Evolutionary conservation across 2,888 invertebrate genomes (phyloP).

Genomic region (Agriopis aurantiaria): DNA sequence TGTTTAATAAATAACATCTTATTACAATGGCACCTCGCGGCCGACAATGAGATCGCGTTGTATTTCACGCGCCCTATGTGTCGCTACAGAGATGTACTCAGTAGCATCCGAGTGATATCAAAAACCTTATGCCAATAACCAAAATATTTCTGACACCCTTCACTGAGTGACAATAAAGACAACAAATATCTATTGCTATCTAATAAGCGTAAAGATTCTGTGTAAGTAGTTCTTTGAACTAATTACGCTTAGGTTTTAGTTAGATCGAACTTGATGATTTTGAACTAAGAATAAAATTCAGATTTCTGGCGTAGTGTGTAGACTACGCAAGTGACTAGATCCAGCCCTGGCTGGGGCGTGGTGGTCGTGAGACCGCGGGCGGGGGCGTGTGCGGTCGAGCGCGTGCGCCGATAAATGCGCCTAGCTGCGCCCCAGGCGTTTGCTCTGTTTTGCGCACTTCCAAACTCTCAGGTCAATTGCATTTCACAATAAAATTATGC

Average conservation of each 20-base stretch:
- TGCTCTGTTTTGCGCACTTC: constrained; percentile 70
- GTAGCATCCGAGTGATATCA: not conserved
- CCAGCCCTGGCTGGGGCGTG: constrained; percentile 72
- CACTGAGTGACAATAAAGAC: too few relatives aligned
- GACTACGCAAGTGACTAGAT: constrained; percentile 40
- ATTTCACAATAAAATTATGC: constrained; percentile 32
- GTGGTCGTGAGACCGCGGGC: constrained; percentile 67
- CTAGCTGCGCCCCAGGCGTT: constrained; percentile 67
- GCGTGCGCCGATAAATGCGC: constrained; percentile 73
- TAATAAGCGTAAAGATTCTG: too few relatives aligned
- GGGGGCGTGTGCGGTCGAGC: constrained; percentile 66
- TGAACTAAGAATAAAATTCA: too few relatives aligned
- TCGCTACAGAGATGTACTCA: constrained; percentile 59
- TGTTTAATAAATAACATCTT: constrained; percentile 82
- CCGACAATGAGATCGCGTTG: constrained; percentile 66
- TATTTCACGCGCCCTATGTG: constrained; percentile 69
- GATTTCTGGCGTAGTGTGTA: too few relatives aligned
- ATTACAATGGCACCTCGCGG: constrained; percentile 74
- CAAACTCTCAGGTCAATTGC: constrained; percentile 33
- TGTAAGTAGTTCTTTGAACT: too few relatives aligned
- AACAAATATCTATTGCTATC: too few relatives aligned
- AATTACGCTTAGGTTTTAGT: too few relatives aligned
- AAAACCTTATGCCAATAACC: not conserved
- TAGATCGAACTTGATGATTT: too few relatives aligned
- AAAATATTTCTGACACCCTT: too few relatives aligned